Evolutionary conservation across 2,113 vertebrate genomes (phyloP), one percentile per base, ranked within the genome.

Genomic region (Speoplatyrhinus poulsoni): DNA sequence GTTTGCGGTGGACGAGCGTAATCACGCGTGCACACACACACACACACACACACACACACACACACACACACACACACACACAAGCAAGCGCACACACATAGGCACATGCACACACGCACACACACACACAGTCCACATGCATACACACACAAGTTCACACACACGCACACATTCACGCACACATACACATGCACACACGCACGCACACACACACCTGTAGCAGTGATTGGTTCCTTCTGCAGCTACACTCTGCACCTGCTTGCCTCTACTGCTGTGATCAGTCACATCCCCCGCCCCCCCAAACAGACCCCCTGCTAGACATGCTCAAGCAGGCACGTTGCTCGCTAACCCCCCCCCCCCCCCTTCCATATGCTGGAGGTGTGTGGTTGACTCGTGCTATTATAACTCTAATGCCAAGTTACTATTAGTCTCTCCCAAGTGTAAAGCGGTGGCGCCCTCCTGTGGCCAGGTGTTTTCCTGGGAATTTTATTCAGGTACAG

Each of bases 381-480:
- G 79, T 90, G 86, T 89, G 79, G 71, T 77, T 87, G 86, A 87
- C 88, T 87, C 88, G 88, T 91, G 88, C 91, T 86, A 89, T 89
- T 26, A 26, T 26, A 26, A 89, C 88, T 93, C 92, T 94, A 94
- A 94, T 85, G 84, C 90, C 82, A 80, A 87, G 36, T 41, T 41
- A 26, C 26, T 92, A 93, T 89, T 89, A 94, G 93, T 94, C 90
- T 93, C 93, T 93, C 91, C 93, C 82, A 93, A 93, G 92, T 93
- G 91, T 93, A 93, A 93, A 89, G 90, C 90, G 82, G 89, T 92
- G 90, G 87, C 87, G 86, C 93, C 93, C 81, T 94, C 93, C 93
- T 94, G 93, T 92, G 93, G 93, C 83, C 93, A 93, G 86, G 92
- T 93, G 84, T 94, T 94, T 93, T 94, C 93, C 92, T 94, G 93